A percentile compares a stretch with the other conserved stretches of the same genome.
Conservation (phyloP, 2,888 invertebrate genomes). For the Tolmerus cingulatus region DNA sequence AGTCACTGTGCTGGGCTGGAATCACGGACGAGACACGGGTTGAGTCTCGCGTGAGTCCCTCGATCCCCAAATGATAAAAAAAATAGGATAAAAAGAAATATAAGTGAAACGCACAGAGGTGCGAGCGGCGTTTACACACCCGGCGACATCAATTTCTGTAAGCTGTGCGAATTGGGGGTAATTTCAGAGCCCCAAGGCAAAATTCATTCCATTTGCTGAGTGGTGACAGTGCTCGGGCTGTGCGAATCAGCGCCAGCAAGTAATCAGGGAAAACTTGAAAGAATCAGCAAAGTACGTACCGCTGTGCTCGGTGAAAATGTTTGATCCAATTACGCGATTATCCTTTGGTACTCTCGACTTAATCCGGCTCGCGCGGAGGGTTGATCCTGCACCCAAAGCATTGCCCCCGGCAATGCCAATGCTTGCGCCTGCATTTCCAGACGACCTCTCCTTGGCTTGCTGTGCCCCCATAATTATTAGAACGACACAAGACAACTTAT, state of each 20-base stretch:
- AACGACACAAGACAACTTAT: constrained; percentile 60
- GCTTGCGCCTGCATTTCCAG: constrained; percentile 64
- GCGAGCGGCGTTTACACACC: not conserved
- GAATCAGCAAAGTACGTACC: constrained; percentile 70
- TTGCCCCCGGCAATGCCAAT: constrained; percentile 46
- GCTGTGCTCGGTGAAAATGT: constrained; percentile 94
- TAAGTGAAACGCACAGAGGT: not conserved
- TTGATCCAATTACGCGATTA: constrained; percentile 84
- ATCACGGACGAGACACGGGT: not conserved
- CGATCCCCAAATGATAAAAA: not conserved
- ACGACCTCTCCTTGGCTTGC: constrained; percentile 88
- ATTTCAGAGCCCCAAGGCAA: constrained; percentile 18
- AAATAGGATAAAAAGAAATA: not conserved
- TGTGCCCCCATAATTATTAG: constrained; percentile 82
- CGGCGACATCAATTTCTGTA: not conserved
- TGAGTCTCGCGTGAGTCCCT: not conserved
- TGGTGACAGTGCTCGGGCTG: not conserved
- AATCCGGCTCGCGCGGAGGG: constrained; percentile 77
- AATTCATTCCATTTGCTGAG: not conserved
- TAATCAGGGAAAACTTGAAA: not conserved
- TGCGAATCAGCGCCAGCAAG: not conserved
- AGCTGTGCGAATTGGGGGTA: constrained; percentile 5
- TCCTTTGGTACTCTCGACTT: constrained; percentile 78
- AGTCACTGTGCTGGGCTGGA: not conserved
- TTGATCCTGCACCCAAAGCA: constrained; percentile 64